Evolutionary conservation across 2,888 invertebrate species (phyloP).

Genomic region (Sesamia inferens): DNA sequence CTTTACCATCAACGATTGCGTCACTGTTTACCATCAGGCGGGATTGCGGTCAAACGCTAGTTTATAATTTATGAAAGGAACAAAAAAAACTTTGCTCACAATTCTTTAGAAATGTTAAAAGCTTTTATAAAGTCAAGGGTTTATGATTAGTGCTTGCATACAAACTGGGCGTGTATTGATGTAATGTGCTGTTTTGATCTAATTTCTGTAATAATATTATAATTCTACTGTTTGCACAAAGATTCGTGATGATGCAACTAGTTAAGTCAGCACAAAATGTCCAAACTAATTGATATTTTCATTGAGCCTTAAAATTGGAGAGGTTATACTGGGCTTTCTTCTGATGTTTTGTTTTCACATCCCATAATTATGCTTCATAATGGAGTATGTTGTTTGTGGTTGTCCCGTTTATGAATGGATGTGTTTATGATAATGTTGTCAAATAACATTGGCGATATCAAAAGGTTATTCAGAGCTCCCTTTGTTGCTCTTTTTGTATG

Average conservation of each 20-base stretch:
- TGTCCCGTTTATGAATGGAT: constrained; percentile 2
- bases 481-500: constrained; percentile 11
- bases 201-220: no score
- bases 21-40: no score
- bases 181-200: constrained; percentile 21
- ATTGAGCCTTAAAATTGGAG: constrained; percentile 14
- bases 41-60: no score
- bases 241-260: neutral
- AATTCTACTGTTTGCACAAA: constrained; percentile 13
- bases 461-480: neutral
- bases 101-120: constrained; percentile 47
- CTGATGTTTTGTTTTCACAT: constrained; percentile 3
- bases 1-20: no score
- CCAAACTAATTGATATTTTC: neutral
- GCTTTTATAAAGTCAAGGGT: constrained; percentile 40
- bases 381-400: constrained; percentile 37
- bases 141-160: constrained; percentile 61
- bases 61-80: no score
- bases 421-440: neutral
- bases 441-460: neutral
- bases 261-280: neutral
- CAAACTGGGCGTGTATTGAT: constrained; percentile 30
- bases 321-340: constrained; percentile 36
- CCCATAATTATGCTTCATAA: constrained; percentile 10
- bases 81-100: constrained; percentile 56